A percentile compares a stretch with the other conserved stretches of the same genome.
Conservation (phyloP, 2,888 invertebrate species). For the Calliscelio sp. region DNA sequence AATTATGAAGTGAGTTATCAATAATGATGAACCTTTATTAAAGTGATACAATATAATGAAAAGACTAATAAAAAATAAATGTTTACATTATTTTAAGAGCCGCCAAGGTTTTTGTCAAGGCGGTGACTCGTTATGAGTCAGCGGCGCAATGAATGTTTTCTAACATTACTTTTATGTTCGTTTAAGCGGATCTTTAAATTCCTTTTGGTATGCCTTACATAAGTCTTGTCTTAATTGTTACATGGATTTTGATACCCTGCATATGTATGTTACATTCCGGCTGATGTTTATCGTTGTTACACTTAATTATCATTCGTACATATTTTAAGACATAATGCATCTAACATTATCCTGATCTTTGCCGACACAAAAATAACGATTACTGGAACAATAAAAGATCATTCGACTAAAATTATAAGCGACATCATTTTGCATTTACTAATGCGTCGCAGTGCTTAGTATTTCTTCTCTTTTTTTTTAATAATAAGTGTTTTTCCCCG, state of each 20-base stretch:
- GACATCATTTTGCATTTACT: constrained; percentile 4
- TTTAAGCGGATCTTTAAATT: constrained; percentile 47
- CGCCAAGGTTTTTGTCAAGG: constrained; percentile 25
- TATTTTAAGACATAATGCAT: constrained; percentile 5
- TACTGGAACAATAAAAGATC: background rate
- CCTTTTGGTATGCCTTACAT: constrained; percentile 43
- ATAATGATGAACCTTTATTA: background rate
- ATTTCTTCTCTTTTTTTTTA: no score
- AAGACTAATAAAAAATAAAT: background rate
- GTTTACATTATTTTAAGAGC: constrained; percentile 7
- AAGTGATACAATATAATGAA: background rate
- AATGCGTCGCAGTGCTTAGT: background rate
- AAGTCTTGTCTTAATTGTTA: constrained; percentile 33
- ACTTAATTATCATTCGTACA: constrained; percentile 17
- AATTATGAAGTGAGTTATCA: background rate
- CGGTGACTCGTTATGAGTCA: constrained; percentile 6
- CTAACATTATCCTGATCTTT: no score
- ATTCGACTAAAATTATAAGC: constrained; percentile 11
- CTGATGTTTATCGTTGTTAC: constrained; percentile 20
- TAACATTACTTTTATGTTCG: constrained; percentile 49
- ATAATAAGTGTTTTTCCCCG: constrained; percentile 2
- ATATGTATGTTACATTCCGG: constrained; percentile 21
- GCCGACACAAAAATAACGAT: no score
- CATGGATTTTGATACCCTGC: constrained; percentile 37
- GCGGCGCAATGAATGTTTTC: constrained; percentile 44